These are phyloP conservation scores for Mesoclemmys tuberculata DNA, from an alignment of 2,113 vertebrate genomes.

Conservation along the genomic window DNA sequence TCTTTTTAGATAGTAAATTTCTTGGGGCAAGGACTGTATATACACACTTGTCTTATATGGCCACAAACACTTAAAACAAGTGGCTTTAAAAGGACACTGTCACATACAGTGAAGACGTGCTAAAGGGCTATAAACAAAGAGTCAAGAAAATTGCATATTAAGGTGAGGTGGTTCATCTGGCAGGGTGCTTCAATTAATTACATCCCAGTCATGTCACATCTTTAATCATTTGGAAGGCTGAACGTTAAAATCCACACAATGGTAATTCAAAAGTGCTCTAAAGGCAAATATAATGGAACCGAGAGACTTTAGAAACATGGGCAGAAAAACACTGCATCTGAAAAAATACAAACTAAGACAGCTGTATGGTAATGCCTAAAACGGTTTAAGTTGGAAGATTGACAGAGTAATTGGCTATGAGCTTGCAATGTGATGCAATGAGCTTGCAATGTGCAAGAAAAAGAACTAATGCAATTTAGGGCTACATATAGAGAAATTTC, in stretches of 20 bases:
- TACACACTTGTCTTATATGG: background rate
- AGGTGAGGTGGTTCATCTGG: background rate
- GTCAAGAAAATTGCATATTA: background rate
- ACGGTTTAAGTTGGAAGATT: background rate
- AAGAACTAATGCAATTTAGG: background rate
- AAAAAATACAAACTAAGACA: background rate
- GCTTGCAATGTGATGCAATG: background rate
- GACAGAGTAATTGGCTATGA: background rate
- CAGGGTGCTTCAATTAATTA: background rate
- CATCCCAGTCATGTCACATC: background rate
- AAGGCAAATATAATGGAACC: background rate
- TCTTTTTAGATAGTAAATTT: background rate
- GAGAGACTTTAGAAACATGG: background rate
- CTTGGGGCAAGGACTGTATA: background rate
- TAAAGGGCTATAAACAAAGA: background rate
- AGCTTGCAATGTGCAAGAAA: background rate
- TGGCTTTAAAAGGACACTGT: background rate
- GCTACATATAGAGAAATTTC: background rate
- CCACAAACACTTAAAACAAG: background rate
- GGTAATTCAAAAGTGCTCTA: background rate
- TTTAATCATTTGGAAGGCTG: background rate
- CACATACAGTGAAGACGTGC: background rate
- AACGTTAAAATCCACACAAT: background rate
- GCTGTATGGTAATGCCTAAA: background rate
- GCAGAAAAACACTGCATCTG: background rate